A percentile compares a stretch with the other conserved stretches of the same genome.
phyloP scores from a whole-genome alignment of 2,797 vertebrate species.

The Loris lydekkerianus region DNA sequence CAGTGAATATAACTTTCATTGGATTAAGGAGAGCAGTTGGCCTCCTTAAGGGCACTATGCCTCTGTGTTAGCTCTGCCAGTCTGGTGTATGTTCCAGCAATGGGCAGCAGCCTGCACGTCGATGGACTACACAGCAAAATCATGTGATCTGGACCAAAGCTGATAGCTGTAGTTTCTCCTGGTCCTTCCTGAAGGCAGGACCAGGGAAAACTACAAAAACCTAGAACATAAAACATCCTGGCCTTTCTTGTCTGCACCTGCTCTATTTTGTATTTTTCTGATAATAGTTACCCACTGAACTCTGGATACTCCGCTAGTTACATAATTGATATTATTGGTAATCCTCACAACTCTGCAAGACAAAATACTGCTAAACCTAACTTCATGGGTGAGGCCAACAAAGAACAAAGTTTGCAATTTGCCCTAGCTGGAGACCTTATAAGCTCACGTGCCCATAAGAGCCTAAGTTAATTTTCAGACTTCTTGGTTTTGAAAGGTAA shows the following conservation, averaged over 20 bases:
- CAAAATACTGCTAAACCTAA: background rate
- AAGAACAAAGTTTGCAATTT: background rate
- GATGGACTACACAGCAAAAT: background rate
- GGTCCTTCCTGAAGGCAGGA: background rate
- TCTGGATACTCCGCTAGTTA: background rate
- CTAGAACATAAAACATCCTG: background rate
- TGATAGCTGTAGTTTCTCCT: background rate
- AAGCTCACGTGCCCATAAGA: background rate
- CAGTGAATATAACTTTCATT: background rate
- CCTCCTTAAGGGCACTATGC: background rate
- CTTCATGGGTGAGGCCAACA: background rate
- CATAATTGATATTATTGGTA: background rate
- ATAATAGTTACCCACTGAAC: background rate
- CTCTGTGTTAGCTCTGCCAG: background rate
- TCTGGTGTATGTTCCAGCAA: background rate
- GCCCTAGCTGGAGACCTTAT: background rate
- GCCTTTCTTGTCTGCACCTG: background rate
- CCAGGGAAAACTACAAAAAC: background rate
- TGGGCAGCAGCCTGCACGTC: background rate
- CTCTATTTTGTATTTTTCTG: slow-evolving; percentile 56
- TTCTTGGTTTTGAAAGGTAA: background rate
- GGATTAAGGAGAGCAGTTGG: background rate
- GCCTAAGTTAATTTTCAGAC: slow-evolving; percentile 15
- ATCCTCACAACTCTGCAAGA: background rate
- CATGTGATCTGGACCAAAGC: background rate